Conservation (phyloP, 2,113 vertebrate species). For the Centrocercus urophasianus region DNA sequence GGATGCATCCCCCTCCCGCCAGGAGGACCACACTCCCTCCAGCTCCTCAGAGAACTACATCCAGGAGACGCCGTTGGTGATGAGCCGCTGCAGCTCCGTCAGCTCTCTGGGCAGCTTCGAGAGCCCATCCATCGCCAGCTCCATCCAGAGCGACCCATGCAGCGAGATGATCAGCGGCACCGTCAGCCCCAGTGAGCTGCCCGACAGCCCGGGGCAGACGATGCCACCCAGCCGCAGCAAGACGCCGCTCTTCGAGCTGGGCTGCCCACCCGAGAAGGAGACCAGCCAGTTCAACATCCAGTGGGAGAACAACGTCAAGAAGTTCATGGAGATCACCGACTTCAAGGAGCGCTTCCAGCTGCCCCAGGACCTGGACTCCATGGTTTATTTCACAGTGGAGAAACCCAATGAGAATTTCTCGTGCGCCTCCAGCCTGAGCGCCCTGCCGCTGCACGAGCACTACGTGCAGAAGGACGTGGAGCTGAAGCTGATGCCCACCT, state of each 20-base stretch:
- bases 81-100: conserved; percentile 97
- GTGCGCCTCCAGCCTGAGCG: conserved; percentile 96
- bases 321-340: conserved; percentile 94
- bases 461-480: conserved; percentile 97
- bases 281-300: conserved; percentile 85
- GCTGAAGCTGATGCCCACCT: conserved; percentile 90
- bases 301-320: conserved; percentile 94
- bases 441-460: conserved; percentile 93
- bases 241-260: conserved; percentile 89
- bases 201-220: conserved; percentile 96
- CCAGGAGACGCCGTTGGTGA: conserved; percentile 94
- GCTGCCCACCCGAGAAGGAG: conserved; percentile 78
- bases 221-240: conserved; percentile 98
- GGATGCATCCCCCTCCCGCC: conserved; percentile 76
- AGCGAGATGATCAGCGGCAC: conserved; percentile 97
- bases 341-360: conserved; percentile 94
- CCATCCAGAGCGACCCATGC: conserved; percentile 96
- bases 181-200: conserved; percentile 95
- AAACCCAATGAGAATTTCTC: conserved; percentile 98
- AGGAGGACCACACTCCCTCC: conserved; percentile 90
- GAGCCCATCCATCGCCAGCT: conserved; percentile 95
- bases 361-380: conserved; percentile 92
- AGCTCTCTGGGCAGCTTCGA: conserved; percentile 97
- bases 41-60: conserved; percentile 97
- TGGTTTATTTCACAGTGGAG: conserved; percentile 97